Evolutionary conservation across 2,113 vertebrate genomes (phyloP).

Genomic region (Upupa epops): DNA sequence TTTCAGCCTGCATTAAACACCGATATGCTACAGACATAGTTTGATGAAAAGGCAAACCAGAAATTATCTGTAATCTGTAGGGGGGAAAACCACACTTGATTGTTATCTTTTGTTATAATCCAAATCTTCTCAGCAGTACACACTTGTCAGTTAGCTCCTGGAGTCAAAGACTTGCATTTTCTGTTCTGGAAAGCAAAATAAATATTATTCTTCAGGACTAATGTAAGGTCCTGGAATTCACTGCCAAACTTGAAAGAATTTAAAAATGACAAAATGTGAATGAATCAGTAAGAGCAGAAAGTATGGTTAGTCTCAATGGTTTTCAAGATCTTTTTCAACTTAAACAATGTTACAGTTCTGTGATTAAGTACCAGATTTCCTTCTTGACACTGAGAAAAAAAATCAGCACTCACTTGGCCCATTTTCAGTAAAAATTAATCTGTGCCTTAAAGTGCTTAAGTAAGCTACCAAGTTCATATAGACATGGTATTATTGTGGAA

Average conservation of each 20-base stretch:
- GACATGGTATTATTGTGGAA: not conserved
- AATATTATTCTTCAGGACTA: not conserved
- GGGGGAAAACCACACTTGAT: too few relatives aligned
- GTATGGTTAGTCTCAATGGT: too few relatives aligned
- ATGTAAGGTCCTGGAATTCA: not conserved
- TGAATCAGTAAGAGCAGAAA: not conserved
- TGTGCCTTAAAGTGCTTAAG: not conserved
- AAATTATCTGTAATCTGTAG: not conserved
- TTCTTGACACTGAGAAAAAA: fast-evolving
- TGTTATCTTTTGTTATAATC: not conserved
- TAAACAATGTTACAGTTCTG: too few relatives aligned
- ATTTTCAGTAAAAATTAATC: not conserved
- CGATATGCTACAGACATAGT: not conserved
- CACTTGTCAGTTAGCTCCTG: not conserved
- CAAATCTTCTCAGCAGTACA: not conserved
- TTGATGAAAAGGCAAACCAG: not conserved
- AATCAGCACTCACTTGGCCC: not conserved
- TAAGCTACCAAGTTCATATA: not conserved
- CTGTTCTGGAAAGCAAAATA: not conserved
- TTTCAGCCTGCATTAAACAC: not conserved
- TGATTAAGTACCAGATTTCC: not conserved
- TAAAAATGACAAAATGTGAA: not conserved
- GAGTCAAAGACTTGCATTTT: not conserved
- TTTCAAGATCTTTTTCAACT: too few relatives aligned
- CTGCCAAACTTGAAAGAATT: not conserved